A percentile compares a stretch with the other conserved stretches of the same genome.
Conservation (phyloP, 2,888 invertebrate genomes). For the Eristalinus aeneus region DNA sequence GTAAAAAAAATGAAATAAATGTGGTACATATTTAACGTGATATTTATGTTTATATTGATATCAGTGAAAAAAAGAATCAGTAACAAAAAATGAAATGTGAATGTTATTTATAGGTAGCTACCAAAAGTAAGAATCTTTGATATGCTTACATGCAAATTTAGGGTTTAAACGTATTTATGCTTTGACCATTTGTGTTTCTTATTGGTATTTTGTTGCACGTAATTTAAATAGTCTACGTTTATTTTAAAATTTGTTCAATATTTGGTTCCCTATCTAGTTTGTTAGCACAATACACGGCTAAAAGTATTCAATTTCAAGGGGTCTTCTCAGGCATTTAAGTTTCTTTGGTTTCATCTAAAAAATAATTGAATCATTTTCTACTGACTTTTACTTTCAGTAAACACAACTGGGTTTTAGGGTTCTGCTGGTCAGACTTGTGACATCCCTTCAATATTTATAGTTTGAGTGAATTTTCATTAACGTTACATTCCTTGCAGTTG, state of each 20-base stretch:
- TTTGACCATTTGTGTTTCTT: not conserved
- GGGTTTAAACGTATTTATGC: constrained; percentile 21
- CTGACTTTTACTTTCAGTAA: not conserved
- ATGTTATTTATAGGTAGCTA: constrained; percentile 69
- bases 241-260: not conserved
- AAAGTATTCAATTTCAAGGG: not conserved
- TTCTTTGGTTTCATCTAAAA: not conserved
- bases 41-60: constrained; percentile 77
- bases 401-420: not conserved
- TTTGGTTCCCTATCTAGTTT: not conserved
- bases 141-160: constrained; percentile 42
- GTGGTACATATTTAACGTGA: constrained; percentile 75
- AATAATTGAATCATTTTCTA: not conserved
- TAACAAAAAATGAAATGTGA: constrained; percentile 60
- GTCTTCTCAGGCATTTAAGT: constrained; percentile 23
- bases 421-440: not conserved
- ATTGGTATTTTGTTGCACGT: not conserved
- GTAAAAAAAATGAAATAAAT: constrained; percentile 39
- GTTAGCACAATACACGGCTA: not conserved
- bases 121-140: constrained; percentile 55
- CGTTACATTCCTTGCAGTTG: not conserved
- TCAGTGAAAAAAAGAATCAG: constrained; percentile 71
- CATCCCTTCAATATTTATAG: not conserved
- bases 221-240: not conserved
- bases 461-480: not conserved